Conservation (phyloP, 2,888 invertebrate genomes). For the Mythimna albipuncta region DNA sequence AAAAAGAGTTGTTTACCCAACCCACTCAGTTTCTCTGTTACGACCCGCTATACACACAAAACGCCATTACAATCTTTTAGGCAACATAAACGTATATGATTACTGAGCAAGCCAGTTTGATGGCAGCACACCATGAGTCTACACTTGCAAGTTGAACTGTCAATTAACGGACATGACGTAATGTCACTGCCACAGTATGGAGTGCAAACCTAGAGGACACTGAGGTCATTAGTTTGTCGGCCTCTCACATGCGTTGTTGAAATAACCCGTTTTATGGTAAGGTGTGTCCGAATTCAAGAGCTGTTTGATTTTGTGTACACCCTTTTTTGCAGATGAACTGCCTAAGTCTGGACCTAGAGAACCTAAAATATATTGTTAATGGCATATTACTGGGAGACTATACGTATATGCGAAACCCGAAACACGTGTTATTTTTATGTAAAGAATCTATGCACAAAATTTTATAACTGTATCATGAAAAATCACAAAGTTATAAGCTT, state of each 20-base stretch:
- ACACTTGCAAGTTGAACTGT: conserved; percentile 34
- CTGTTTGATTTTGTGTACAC: conserved; percentile 1
- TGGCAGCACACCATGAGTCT: conserved; percentile 3
- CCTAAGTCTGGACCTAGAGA: not conserved
- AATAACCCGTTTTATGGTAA: conserved; percentile 14
- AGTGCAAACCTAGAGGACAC: conserved; percentile 16
- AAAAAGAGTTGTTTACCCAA: conserved; percentile 14
- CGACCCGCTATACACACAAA: conserved; percentile 43
- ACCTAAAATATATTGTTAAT: not conserved
- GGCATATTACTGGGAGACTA: not conserved
- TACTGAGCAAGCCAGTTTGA: conserved; percentile 42
- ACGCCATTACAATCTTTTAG: conserved; percentile 49
- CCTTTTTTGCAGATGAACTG: not conserved
- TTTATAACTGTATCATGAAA: too few relatives aligned
- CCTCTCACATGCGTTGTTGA: conserved; percentile 6
- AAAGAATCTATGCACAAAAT: too few relatives aligned
- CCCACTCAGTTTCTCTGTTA: conserved; percentile 29
- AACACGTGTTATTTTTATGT: too few relatives aligned
- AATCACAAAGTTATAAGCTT: too few relatives aligned
- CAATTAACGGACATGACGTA: conserved; percentile 44
- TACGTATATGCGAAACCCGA: too few relatives aligned
- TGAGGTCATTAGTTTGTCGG: conserved; percentile 20
- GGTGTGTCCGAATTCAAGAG: conserved; percentile 11
- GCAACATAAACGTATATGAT: conserved; percentile 39
- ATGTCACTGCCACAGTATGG: not conserved